Conservation (phyloP, 2,113 vertebrate genomes). For the Axis porcinus region DNA sequence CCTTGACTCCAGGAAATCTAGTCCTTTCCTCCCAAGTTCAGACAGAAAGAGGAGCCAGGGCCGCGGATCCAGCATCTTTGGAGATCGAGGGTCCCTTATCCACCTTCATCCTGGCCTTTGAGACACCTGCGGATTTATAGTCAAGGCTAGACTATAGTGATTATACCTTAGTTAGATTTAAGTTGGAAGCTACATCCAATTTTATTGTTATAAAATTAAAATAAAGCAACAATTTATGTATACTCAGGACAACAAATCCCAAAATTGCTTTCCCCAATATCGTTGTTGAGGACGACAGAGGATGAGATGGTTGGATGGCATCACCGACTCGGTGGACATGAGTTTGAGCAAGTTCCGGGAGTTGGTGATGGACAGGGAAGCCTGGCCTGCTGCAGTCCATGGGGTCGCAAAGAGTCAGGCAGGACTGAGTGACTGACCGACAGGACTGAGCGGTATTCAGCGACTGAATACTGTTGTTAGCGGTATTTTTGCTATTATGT, state of each 20-base stretch:
- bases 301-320: neutral
- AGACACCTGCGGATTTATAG: neutral
- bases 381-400: neutral
- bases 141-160: neutral
- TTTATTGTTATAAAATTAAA: neutral
- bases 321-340: neutral
- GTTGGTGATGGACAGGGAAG: neutral
- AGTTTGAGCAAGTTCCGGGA: neutral
- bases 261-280: neutral
- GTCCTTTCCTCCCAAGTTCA: neutral
- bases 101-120: neutral
- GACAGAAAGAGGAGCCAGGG: neutral
- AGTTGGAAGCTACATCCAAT: neutral
- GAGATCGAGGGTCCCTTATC: neutral
- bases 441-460: neutral
- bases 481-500: neutral
- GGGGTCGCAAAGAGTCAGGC: neutral
- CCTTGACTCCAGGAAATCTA: neutral
- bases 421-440: neutral
- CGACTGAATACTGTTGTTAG: neutral
- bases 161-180: neutral
- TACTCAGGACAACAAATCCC: neutral
- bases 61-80: neutral
- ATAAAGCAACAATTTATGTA: neutral
- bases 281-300: neutral